Base-by-base conservation (phyloP, 2,888 invertebrate species). In the Protodeltote pygarga region DNA sequence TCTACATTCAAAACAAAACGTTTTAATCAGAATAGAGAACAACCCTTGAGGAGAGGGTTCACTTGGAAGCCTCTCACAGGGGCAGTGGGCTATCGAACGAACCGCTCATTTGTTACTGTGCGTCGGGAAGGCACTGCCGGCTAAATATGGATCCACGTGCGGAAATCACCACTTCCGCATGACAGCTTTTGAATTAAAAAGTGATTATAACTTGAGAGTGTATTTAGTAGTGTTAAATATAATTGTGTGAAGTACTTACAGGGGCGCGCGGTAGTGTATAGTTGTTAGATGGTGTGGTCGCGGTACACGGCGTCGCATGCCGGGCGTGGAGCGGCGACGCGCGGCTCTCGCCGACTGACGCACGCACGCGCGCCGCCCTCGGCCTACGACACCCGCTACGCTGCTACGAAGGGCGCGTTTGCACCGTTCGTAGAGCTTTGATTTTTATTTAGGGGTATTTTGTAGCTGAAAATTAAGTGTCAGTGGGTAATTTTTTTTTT, bases 61-160 rank as follows among this genome's bases (percentile, higher is more conserved):
- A 63, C 81, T 84, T 78, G 76, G 78, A 82, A 83, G 78, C 78
- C 83, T 84, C 85, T 90, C 80, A 91, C 86, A 91, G 91, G 91
- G 91, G 91, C 91, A 92, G 84, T 91, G 89, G 91, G 91, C 89
- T 92, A 91, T 91, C 85, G 90, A 91, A 89, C 89, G 87, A 79
- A 83, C 79, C 87, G 81, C 80, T 88, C 87, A 88, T 87, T 88
- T 87, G 85, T 86, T 81, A 83, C 76, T 64, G 80, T 84, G 86
- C 84, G 85, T 83, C 79, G 79, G 68, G 69, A 73, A 81, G 71
- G 79, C 79, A 73, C 64, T 71, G 71, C 77, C 79, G 77, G 75
- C 71, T 71, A 72, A 73, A 73, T 77, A 84, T 78, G 65, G 77
- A 79, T 83, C 82, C 90, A 90, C 90, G 90, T 91, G 89, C 83